phyloP scores from a whole-genome alignment of 2,113 vertebrate genomes.

The Podiceps cristatus region DNA sequence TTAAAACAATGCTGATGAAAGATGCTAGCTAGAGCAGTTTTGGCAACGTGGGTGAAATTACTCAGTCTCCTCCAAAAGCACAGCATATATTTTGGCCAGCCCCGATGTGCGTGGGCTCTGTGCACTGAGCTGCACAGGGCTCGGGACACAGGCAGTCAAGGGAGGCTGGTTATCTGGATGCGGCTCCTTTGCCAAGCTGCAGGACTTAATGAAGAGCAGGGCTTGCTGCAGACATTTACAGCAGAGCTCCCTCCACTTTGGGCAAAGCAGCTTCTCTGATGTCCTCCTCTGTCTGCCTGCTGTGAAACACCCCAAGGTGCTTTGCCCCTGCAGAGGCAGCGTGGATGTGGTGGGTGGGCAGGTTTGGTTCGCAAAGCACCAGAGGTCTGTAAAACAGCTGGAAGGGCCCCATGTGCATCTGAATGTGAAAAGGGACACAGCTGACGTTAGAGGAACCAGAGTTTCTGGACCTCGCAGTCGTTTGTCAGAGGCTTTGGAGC shows the following conservation, averaged over 20 bases:
- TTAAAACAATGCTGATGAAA: neutral
- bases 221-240: neutral
- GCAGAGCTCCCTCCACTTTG: neutral
- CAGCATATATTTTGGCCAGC: neutral
- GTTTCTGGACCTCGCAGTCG: neutral
- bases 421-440: conserved; percentile 30
- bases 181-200: neutral
- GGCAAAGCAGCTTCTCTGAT: neutral
- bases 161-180: neutral
- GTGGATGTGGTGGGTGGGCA: neutral
- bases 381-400: conserved; percentile 9
- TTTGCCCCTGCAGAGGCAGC: accelerated
- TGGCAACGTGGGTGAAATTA: neutral
- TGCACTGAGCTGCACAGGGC: neutral
- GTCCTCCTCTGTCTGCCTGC: neutral
- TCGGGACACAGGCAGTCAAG: neutral
- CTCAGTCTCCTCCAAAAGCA: neutral
- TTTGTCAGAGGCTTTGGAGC: conserved; percentile 3
- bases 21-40: neutral
- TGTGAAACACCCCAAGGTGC: neutral
- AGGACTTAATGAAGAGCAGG: neutral
- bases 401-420: neutral
- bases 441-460: neutral
- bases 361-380: neutral
- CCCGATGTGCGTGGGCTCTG: neutral